Evolutionary conservation across 2,797 vertebrate species (phyloP).

Genomic region (Distichodus sexfasciatus): DNA sequence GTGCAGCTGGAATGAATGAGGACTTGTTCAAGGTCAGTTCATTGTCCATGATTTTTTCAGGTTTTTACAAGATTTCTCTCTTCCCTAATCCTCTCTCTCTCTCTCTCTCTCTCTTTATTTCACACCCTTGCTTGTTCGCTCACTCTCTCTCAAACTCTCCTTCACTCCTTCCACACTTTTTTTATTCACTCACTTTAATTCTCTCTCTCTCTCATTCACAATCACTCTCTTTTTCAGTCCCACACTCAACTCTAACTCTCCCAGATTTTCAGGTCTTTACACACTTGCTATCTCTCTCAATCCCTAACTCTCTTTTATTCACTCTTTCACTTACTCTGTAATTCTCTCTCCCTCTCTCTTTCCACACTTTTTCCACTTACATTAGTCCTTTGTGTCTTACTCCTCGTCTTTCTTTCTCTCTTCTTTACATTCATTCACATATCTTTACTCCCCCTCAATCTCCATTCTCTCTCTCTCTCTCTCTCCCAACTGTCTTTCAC

Average conservation of each 20-base stretch:
- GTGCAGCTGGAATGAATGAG: conserved; percentile 56
- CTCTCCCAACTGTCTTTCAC: not conserved
- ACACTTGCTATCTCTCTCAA: not conserved
- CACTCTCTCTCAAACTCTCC: too few species aligned
- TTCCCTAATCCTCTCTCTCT: too few species aligned
- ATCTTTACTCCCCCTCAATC: not conserved
- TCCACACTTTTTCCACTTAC: not conserved
- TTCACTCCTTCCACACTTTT: not conserved
- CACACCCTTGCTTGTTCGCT: too few species aligned
- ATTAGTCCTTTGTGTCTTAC: not conserved
- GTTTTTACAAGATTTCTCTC: too few species aligned
- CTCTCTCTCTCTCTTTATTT: too few species aligned
- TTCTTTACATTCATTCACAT: not conserved
- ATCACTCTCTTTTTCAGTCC: not conserved
- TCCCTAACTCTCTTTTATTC: not conserved
- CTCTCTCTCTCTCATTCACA: not conserved
- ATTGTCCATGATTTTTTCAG: conserved; percentile 68
- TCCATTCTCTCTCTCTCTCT: not conserved
- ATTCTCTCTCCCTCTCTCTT: not conserved
- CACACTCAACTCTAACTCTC: conserved; percentile 2
- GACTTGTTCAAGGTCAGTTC: conserved; percentile 61
- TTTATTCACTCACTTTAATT: conserved; percentile 11
- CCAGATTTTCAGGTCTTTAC: too few species aligned
- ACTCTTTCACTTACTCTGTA: not conserved
- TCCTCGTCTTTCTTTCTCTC: not conserved